Evolutionary conservation across 2,113 vertebrate genomes (phyloP).

Genomic region (Dermatemys mawii): DNA sequence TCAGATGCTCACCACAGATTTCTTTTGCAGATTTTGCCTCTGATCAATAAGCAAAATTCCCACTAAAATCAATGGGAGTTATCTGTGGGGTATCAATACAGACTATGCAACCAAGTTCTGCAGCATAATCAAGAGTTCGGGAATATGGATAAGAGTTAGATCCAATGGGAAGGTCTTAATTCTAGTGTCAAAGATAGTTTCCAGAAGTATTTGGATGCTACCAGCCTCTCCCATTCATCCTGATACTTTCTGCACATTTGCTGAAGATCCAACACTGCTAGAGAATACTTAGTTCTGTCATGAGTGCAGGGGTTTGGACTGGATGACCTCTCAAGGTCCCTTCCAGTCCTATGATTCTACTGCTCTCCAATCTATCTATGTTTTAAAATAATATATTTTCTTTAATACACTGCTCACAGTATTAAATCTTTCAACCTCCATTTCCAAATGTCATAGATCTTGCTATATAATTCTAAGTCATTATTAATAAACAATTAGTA

Average conservation of each 20-base stretch:
- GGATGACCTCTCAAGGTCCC: too few relatives aligned
- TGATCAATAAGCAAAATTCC: neutral
- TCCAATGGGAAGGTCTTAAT: neutral
- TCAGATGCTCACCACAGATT: too few relatives aligned
- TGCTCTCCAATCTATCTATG: neutral
- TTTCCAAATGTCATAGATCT: neutral
- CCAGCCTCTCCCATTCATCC: neutral
- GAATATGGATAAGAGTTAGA: neutral
- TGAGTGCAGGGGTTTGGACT: too few relatives aligned
- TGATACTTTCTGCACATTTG: neutral
- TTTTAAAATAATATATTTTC: neutral
- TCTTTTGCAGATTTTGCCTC: neutral
- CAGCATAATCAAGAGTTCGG: neutral
- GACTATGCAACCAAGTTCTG: neutral
- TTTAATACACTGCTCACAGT: neutral
- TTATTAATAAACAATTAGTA: neutral
- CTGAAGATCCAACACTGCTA: neutral
- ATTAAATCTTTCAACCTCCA: neutral
- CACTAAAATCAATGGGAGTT: neutral
- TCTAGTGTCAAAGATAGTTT: neutral
- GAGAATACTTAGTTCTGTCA: too few relatives aligned
- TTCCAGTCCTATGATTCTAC: neutral
- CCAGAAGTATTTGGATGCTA: neutral
- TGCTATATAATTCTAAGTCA: neutral
- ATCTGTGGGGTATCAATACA: neutral